These are phyloP conservation scores for Sebastes cheni DNA, from an alignment of 2,797 vertebrate species.

Conservation along the genomic window DNA sequence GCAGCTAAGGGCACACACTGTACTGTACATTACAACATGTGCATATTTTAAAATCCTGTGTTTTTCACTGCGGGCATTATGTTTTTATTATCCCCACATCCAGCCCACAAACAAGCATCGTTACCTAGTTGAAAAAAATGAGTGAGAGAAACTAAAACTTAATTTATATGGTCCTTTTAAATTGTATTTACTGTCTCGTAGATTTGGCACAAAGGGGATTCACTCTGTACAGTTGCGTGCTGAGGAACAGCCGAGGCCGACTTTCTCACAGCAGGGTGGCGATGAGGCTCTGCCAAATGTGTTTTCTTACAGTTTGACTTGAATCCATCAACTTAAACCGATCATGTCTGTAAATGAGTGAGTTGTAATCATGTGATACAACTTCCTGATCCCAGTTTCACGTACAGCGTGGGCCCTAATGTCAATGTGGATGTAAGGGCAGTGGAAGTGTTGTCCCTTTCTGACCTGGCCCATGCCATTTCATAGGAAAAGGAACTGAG, in stretches of 20 bases:
- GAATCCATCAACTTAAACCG: background rate
- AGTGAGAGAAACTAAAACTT: background rate
- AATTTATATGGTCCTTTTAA: background rate
- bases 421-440: background rate
- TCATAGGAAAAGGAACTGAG: constrained; percentile 58
- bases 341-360: background rate
- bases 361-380: background rate
- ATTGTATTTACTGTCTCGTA: background rate
- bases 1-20: background rate
- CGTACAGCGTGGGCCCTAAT: background rate
- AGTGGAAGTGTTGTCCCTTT: constrained; percentile 5
- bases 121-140: background rate
- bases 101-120: background rate
- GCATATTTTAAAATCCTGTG: background rate
- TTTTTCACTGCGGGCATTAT: background rate
- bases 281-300: background rate
- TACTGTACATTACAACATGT: background rate
- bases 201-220: background rate
- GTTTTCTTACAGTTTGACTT: constrained; percentile 1
- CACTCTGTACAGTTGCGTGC: background rate
- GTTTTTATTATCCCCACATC: background rate
- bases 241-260: constrained; percentile 5
- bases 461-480: constrained; percentile 33
- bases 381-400: background rate
- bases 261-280: background rate